Percentiles rank a stretch among this genome's conserved stretches.
These are phyloP conservation scores for Physocephala rufipes DNA, from an alignment of 2,888 invertebrate genomes.

Conservation along the genomic window DNA sequence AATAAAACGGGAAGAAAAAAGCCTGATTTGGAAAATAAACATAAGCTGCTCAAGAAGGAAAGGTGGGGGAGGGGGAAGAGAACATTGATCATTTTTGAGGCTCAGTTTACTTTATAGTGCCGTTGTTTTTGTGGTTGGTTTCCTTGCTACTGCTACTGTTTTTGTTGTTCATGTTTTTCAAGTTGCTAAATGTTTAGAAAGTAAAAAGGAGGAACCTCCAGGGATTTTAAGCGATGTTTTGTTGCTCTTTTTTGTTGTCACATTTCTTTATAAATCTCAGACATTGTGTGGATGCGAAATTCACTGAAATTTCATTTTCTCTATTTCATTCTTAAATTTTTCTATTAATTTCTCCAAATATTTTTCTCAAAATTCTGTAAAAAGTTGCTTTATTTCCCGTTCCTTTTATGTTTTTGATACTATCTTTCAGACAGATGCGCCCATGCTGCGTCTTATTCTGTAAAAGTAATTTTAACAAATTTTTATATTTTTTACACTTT, in stretches of 20 bases:
- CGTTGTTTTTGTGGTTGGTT: background rate
- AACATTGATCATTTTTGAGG: slow-evolving; percentile 28
- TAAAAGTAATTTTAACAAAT: too few species aligned
- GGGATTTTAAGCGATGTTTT: background rate
- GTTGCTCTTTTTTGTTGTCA: slow-evolving; percentile 16
- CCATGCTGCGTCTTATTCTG: too few species aligned
- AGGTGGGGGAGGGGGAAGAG: slow-evolving; percentile 10
- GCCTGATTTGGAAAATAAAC: background rate
- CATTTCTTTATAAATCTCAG: background rate
- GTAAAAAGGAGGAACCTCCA: slow-evolving; percentile 13
- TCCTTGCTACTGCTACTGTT: slow-evolving; percentile 16
- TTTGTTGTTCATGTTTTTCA: slow-evolving; percentile 11
- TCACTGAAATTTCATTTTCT: slow-evolving; percentile 3
- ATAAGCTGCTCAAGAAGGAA: background rate
- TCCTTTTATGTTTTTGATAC: background rate
- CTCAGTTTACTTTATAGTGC: slow-evolving; percentile 9
- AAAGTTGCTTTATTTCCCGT: background rate
- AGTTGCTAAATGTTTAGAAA: slow-evolving; percentile 7
- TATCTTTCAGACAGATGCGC: background rate
- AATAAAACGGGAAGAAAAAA: slow-evolving; percentile 13
- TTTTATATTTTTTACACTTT: too few species aligned
- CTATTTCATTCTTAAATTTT: background rate
- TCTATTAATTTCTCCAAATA: background rate
- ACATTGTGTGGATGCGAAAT: slow-evolving; percentile 7
- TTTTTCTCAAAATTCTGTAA: background rate